phyloP scores from a whole-genome alignment of 2,888 invertebrate species.

The Synanthedon vespiformis region DNA sequence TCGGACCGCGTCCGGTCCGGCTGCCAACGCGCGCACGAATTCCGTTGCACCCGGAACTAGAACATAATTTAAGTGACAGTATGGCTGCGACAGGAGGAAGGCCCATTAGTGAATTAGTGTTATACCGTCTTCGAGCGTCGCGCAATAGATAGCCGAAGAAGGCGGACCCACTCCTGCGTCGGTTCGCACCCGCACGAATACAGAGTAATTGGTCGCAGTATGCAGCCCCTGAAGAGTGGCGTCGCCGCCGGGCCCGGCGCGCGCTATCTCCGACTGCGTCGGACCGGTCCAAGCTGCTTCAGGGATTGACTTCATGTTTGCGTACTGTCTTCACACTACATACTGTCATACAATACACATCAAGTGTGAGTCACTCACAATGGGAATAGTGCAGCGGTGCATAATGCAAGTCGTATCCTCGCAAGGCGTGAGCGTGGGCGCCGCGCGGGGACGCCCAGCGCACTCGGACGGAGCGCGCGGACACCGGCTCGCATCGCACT shows the following conservation, averaged over 20 bases:
- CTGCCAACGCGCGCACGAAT: conserved; percentile 80
- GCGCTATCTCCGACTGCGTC: conserved; percentile 9
- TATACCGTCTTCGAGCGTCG: conserved; percentile 82
- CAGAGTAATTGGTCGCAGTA: conserved; percentile 86
- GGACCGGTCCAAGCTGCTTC: conserved; percentile 16
- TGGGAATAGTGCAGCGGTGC: conserved; percentile 52
- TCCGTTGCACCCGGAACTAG: conserved; percentile 83
- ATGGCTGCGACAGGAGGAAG: too few species aligned
- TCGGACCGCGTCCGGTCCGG: conserved; percentile 81
- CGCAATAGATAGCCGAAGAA: conserved; percentile 78
- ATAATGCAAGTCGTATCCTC: conserved; percentile 85
- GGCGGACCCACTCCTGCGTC: conserved; percentile 82
- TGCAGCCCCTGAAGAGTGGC: conserved; percentile 79
- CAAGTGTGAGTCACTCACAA: conserved; percentile 19
- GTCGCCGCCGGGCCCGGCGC: conserved; percentile 47
- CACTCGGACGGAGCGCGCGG: conserved; percentile 79
- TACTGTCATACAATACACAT: conserved; percentile 1
- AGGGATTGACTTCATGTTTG: too few species aligned
- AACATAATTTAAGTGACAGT: too few species aligned
- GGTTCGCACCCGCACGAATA: conserved; percentile 82
- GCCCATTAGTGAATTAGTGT: too few species aligned
- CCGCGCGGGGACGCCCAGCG: conserved; percentile 75
- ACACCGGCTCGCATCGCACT: conserved; percentile 76
- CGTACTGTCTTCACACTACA: too few species aligned
- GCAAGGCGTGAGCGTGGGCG: conserved; percentile 72